phyloP scores from a whole-genome alignment of 2,888 invertebrate species.

The Plutella xylostella region DNA sequence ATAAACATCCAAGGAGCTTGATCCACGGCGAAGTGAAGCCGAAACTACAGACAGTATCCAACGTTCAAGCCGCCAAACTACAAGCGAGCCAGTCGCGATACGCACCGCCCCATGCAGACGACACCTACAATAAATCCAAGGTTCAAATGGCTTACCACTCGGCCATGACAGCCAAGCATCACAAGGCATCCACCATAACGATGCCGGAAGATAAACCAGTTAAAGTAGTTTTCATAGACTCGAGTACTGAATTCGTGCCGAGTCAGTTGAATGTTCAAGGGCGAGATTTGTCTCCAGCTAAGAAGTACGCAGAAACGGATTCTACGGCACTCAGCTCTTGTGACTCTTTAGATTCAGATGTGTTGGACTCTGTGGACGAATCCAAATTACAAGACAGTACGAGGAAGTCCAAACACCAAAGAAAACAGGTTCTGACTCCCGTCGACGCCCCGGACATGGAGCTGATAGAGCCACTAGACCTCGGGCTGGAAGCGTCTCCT shows the following conservation, averaged over 20 bases:
- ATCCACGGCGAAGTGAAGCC: conserved; percentile 24
- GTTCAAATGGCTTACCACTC: conserved; percentile 55
- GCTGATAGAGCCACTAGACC: conserved; percentile 51
- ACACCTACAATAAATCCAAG: conserved; percentile 41
- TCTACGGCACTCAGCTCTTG: conserved; percentile 27
- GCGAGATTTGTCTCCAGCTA: conserved; percentile 43
- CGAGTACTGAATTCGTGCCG: conserved; percentile 35
- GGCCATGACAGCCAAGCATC: conserved; percentile 47
- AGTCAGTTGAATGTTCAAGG: conserved; percentile 45
- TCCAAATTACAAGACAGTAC: conserved; percentile 35
- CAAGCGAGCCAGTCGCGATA: conserved; percentile 21
- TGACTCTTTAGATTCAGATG: conserved; percentile 45
- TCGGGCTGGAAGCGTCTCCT: conserved; percentile 42
- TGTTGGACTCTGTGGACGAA: conserved; percentile 34
- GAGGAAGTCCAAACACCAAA: conserved; percentile 48
- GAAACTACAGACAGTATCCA: background rate
- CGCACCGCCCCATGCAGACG: conserved; percentile 24
- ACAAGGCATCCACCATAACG: conserved; percentile 43
- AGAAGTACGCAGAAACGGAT: conserved; percentile 25
- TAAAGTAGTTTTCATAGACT: conserved; percentile 53
- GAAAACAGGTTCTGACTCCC: conserved; percentile 61
- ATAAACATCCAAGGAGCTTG: conserved; percentile 32
- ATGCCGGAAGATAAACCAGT: conserved; percentile 62
- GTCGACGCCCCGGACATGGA: conserved; percentile 57
- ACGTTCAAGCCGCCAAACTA: conserved; percentile 24